phyloP scores from a whole-genome alignment of 2,113 vertebrate genomes.

The Rissa tridactyla region DNA sequence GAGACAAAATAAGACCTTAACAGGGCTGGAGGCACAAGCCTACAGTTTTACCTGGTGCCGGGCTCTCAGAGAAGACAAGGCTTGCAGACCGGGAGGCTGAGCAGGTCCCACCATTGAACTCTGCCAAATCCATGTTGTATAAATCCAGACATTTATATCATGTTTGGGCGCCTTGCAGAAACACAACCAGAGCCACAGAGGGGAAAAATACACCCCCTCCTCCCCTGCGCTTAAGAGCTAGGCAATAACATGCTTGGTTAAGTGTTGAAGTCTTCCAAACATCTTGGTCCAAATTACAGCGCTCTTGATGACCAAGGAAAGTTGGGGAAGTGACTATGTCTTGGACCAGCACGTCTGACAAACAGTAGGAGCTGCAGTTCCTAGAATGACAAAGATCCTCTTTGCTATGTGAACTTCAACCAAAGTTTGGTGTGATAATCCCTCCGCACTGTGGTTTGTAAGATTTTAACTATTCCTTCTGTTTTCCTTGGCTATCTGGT shows the following conservation, averaged over 20 bases:
- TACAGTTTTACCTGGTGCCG: background rate
- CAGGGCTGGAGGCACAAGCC: background rate
- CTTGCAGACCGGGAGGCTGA: background rate
- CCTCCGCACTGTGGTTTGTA: background rate
- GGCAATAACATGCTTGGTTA: background rate
- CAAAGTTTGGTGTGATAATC: background rate
- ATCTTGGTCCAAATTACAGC: background rate
- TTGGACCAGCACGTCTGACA: background rate
- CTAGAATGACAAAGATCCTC: background rate
- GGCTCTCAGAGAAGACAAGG: background rate
- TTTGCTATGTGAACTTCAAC: background rate
- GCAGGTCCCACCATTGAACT: background rate
- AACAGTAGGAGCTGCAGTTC: background rate
- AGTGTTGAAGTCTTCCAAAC: background rate
- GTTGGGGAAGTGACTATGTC: background rate
- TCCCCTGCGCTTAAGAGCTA: background rate
- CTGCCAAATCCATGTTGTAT: background rate
- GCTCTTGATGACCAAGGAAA: background rate
- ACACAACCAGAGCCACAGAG: background rate
- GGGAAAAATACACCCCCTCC: background rate
- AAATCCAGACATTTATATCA: background rate
- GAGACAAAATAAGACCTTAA: background rate
- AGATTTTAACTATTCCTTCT: conserved; percentile 13
- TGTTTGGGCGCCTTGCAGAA: background rate
- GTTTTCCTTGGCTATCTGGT: conserved; percentile 29